These are phyloP conservation scores for Brachypterus glaber DNA, from an alignment of 2,888 invertebrate species.

Conservation along the genomic window DNA sequence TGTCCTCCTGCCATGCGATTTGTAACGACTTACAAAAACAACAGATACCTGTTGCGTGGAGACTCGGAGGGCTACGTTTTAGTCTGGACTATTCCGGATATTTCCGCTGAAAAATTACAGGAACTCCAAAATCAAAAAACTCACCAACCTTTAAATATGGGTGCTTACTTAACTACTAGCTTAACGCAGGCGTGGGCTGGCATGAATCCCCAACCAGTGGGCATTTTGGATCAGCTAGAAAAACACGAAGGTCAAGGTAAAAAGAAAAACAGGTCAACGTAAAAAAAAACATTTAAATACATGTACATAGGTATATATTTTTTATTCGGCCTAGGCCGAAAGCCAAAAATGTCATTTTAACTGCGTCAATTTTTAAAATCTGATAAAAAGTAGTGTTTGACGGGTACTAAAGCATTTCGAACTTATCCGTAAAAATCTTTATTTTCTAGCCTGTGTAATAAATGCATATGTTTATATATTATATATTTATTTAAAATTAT, in stretches of 20 bases:
- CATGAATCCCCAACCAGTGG: slow-evolving; percentile 81
- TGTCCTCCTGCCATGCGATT: slow-evolving; percentile 88
- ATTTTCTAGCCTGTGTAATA: not conserved
- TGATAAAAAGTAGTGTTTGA: no score
- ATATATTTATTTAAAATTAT: slow-evolving; percentile 7
- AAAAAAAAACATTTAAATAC: no score
- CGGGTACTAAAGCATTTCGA: no score
- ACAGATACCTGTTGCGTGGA: slow-evolving; percentile 68
- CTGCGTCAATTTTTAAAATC: no score
- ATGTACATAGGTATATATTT: no score
- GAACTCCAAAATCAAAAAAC: slow-evolving; percentile 49
- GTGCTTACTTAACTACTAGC: slow-evolving; percentile 72
- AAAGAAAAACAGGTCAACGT: no score
- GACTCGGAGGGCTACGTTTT: slow-evolving; percentile 87
- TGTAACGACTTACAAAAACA: slow-evolving; percentile 55
- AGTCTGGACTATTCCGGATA: slow-evolving; percentile 83
- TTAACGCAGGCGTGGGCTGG: slow-evolving; percentile 79
- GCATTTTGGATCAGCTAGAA: slow-evolving; percentile 82
- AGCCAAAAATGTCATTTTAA: no score
- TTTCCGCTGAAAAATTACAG: slow-evolving; percentile 52
- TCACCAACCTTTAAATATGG: slow-evolving; percentile 43
- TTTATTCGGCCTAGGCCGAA: no score
- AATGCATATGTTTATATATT: not conserved
- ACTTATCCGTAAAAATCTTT: no score
- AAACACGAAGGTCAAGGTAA: slow-evolving; percentile 56